Conservation (phyloP, 1,140 invertebrate genomes). For the Eriocheir sinensis region DNA sequence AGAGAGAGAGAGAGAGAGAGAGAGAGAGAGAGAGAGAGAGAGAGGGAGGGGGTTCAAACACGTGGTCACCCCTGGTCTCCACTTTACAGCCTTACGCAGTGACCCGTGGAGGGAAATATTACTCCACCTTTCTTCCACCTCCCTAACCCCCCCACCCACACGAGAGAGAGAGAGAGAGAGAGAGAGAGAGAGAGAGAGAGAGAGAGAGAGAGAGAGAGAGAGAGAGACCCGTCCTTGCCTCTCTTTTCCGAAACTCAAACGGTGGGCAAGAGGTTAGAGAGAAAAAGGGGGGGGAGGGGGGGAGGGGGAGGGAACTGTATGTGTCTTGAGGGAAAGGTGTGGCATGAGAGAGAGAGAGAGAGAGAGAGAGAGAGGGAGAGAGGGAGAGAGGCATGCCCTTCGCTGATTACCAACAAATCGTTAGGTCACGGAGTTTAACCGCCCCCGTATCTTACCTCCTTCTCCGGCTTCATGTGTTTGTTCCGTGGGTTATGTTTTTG, state of each 20-base stretch:
- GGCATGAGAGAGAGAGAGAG: neutral
- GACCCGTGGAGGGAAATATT: neutral
- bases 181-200: too few relatives aligned
- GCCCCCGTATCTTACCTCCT: neutral
- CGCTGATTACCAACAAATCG: neutral
- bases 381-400: neutral
- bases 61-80: slow-evolving; percentile 6
- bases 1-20: neutral
- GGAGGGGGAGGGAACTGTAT: too few relatives aligned
- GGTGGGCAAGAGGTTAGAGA: too few relatives aligned
- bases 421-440: neutral
- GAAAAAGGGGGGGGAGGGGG: too few relatives aligned
- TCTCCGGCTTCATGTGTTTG: too few relatives aligned
- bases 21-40: neutral
- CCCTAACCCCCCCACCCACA: too few relatives aligned
- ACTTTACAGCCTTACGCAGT: neutral
- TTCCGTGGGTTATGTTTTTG: too few relatives aligned
- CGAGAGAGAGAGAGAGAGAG: neutral
- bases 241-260: too few relatives aligned
- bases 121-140: neutral
- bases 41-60: neutral
- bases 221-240: too few relatives aligned
- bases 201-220: too few relatives aligned
- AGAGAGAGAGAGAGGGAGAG: neutral
- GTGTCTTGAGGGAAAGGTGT: too few relatives aligned